Percentiles rank a stretch among this genome's conserved stretches.
Conservation (phyloP, 2,888 invertebrate species). For the Drosophila putrida region DNA sequence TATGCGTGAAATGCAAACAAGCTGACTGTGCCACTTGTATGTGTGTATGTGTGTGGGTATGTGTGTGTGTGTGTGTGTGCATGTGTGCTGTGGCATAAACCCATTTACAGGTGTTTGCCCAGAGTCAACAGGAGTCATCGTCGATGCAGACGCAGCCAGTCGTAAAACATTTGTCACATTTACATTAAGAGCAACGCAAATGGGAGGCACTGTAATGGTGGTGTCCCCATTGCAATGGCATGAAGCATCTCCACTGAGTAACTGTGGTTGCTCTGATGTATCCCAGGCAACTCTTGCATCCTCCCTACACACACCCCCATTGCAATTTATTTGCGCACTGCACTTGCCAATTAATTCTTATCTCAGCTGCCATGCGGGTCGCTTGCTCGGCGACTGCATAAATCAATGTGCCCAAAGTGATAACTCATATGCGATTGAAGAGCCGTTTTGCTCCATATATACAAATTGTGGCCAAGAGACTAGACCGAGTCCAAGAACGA, state of each 20-base stretch:
- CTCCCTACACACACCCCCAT: neutral
- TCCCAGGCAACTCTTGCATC: neutral
- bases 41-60: slow-evolving; percentile 9
- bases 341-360: slow-evolving; percentile 81
- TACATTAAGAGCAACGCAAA: slow-evolving; percentile 69
- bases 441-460: slow-evolving; percentile 28
- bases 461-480: slow-evolving; percentile 4
- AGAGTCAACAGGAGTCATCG: slow-evolving; percentile 73
- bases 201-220: slow-evolving; percentile 1
- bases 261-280: slow-evolving; percentile 21
- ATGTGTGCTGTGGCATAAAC: slow-evolving; percentile 59
- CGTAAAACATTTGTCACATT: slow-evolving; percentile 82
- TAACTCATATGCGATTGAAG: slow-evolving; percentile 66
- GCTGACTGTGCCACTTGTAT: slow-evolving; percentile 29
- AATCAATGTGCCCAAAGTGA: slow-evolving; percentile 74
- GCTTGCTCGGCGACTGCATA: slow-evolving; percentile 69
- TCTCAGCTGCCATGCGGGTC: slow-evolving; percentile 74
- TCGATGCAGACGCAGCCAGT: slow-evolving; percentile 71
- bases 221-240: neutral
- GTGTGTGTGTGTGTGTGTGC: slow-evolving; percentile 20
- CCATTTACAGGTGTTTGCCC: slow-evolving; percentile 79
- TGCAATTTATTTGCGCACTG: slow-evolving; percentile 76
- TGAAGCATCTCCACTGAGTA: slow-evolving; percentile 11
- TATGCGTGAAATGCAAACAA: slow-evolving; percentile 69
- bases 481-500: slow-evolving; percentile 10